Conservation (phyloP, 2,797 vertebrate genomes). For the Manis pentadactyla region DNA sequence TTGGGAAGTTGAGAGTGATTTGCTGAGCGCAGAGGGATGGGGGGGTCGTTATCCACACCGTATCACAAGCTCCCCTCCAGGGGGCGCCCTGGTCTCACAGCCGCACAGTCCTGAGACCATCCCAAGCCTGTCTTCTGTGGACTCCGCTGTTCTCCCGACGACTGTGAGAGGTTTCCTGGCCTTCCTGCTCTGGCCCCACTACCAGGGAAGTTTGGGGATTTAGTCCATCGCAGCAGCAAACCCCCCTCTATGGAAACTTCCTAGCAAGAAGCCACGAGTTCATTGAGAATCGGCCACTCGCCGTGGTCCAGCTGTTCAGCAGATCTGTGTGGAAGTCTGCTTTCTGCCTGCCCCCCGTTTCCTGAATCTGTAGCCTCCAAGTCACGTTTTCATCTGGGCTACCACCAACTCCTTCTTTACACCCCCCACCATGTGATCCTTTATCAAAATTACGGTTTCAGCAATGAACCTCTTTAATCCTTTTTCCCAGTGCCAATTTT, state of each 20-base stretch:
- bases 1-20: not conserved
- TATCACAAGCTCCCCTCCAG: not conserved
- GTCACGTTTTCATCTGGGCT: not conserved
- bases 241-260: not conserved
- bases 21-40: not conserved
- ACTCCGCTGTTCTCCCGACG: not conserved
- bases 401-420: not conserved
- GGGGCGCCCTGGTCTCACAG: not conserved
- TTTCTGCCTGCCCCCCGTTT: not conserved
- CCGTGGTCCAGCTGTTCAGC: not conserved
- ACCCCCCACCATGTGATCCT: not conserved
- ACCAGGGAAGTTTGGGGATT: too few relatives aligned
- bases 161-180: too few relatives aligned
- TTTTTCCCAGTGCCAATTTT: not conserved
- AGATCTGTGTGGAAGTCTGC: accelerated
- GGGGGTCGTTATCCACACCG: accelerated
- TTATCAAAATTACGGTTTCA: not conserved
- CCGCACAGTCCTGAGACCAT: not conserved
- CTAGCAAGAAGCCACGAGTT: not conserved
- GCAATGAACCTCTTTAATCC: not conserved
- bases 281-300: accelerated
- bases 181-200: not conserved
- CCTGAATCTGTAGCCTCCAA: not conserved
- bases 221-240: too few relatives aligned
- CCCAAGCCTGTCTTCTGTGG: not conserved